Evolutionary conservation across 2,113 vertebrate species (phyloP).

Genomic region (Saccopteryx leptura): DNA sequence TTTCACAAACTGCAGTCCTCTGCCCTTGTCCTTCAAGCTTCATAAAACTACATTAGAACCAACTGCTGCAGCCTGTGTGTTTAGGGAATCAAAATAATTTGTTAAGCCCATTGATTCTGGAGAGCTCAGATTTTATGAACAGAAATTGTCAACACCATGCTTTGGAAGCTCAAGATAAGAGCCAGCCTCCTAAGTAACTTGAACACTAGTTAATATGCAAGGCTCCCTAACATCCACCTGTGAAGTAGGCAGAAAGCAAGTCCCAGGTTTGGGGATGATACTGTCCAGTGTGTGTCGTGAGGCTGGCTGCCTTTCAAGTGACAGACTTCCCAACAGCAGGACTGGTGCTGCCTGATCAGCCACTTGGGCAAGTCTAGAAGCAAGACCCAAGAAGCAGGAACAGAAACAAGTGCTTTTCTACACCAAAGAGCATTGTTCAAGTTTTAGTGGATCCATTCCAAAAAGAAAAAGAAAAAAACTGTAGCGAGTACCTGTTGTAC

Average conservation of each 20-base stretch:
- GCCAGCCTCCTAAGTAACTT: not conserved
- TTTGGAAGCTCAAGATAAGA: not conserved
- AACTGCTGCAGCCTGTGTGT: not conserved
- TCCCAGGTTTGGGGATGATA: no score
- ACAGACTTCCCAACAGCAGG: not conserved
- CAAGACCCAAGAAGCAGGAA: not conserved
- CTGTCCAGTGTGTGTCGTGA: not conserved
- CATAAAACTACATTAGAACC: not conserved
- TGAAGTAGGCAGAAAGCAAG: not conserved
- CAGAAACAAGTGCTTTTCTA: not conserved
- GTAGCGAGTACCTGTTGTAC: not conserved
- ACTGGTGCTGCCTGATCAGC: not conserved
- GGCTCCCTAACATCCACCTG: not conserved
- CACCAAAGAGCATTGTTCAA: not conserved
- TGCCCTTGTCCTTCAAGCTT: not conserved
- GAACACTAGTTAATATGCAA: not conserved
- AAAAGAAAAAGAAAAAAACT: not conserved
- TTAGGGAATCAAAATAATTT: not conserved
- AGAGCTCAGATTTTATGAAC: not conserved
- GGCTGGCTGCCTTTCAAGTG: not conserved
- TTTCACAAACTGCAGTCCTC: not conserved
- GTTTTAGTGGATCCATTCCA: not conserved
- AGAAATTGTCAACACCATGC: not conserved
- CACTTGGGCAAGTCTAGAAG: not conserved
- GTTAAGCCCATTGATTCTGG: not conserved